Base-by-base conservation (phyloP, 2,113 vertebrate genomes). In the Acrocephalus kingi region DNA sequence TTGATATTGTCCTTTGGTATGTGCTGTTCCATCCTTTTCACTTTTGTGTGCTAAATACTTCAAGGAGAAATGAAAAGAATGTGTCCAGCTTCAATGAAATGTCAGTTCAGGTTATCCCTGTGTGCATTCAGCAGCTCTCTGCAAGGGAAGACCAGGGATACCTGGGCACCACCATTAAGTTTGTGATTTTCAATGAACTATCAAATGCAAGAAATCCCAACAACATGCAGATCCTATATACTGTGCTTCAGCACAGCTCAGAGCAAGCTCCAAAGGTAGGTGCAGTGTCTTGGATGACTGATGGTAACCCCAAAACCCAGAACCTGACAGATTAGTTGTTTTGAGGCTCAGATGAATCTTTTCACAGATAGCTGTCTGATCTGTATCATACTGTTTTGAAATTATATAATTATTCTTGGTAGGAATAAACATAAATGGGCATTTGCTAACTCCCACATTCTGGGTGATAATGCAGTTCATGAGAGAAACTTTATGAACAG, bases 221-320 rank as follows among this genome's bases (percentile, higher is more conserved):
- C 98, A 99, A 99, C 96, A 99, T 99, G 99, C 99, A 99, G 94
- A 98, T 99, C 51, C 98, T 99, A 6, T 98, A 99, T 76, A 99
- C 99, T 0, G 98, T 99, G 80, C 98, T 99, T 39, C 99, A 99
- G 94, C 99, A 99, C 93, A 99, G 99, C 96, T 98, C 99, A 0
- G 99, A 99, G 87, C 98, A 99, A 94, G 99, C 99, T 0, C 99
- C 99, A 1, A 99, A 99, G 99, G 99, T 99, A n/a, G 78, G 94
- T 63, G 33, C 51, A 11, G 10, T 19, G 31, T 82, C 55, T 43
- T 79, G 10, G 52, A 20, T 79, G 69, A 22, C 21, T 58, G 21
- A 21, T 0, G 1, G 41, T 43, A 31, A 49, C 23, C 27, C 33
- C 24, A n/a, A 43, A 74, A 15, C 24, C 19, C 39, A 6, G 31